Conservation (phyloP, 2,113 vertebrate species). For the Epinephelus moara region DNA sequence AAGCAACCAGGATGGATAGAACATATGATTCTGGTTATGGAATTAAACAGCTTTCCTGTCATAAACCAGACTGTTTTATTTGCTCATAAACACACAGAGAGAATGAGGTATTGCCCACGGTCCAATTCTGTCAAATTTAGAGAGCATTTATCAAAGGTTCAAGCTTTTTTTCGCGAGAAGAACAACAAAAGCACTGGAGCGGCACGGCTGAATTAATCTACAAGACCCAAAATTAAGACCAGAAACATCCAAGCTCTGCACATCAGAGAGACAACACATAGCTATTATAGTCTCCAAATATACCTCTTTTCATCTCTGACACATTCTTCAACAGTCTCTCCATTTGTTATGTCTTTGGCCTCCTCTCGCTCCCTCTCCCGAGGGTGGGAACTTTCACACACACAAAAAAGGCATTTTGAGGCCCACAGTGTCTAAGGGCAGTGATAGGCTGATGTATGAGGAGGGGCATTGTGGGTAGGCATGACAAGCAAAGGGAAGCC, state of each 20-base stretch:
- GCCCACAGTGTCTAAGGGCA: constrained; percentile 64
- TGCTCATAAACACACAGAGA: constrained; percentile 71
- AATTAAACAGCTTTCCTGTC: constrained; percentile 72
- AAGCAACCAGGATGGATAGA: constrained; percentile 35
- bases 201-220: constrained; percentile 61
- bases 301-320: constrained; percentile 77
- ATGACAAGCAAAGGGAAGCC: constrained; percentile 74
- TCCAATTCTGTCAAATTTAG: constrained; percentile 74
- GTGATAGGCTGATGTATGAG: constrained; percentile 77
- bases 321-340: constrained; percentile 74
- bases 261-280: constrained; percentile 69
- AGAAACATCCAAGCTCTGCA: constrained; percentile 64
- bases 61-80: constrained; percentile 72
- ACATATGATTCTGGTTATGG: constrained; percentile 72
- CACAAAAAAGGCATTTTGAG: constrained; percentile 59
- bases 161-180: constrained; percentile 53
- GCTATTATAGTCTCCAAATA: constrained; percentile 69
- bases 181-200: constrained; percentile 74
- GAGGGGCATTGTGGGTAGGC: constrained; percentile 75
- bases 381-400: constrained; percentile 70
- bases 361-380: constrained; percentile 40
- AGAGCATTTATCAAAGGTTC: constrained; percentile 71
- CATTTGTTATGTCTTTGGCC: constrained; percentile 78
- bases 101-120: constrained; percentile 57
- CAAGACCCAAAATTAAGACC: constrained; percentile 73